Conservation (phyloP, 2,113 vertebrate genomes). For the Cnemophilus loriae region DNA sequence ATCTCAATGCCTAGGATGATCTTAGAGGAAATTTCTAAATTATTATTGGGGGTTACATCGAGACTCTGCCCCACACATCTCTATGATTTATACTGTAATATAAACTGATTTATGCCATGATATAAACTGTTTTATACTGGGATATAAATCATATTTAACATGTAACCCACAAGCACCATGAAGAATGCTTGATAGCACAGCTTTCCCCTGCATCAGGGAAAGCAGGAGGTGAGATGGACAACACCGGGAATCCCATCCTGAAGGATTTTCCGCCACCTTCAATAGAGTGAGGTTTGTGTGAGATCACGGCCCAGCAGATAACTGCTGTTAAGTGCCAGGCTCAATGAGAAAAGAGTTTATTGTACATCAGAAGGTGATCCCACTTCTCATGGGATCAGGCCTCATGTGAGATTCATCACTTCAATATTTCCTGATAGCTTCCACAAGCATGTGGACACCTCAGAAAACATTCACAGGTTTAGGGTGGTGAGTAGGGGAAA, state of each 20-base stretch:
- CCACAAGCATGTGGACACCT: neutral
- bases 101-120: neutral
- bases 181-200: neutral
- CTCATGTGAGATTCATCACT: neutral
- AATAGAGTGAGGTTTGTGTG: neutral
- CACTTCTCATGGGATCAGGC: neutral
- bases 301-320: neutral
- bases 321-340: neutral
- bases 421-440: neutral
- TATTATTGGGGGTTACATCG: neutral
- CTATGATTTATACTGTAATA: neutral
- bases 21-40: neutral
- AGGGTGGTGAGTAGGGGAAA: neutral
- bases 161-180: neutral
- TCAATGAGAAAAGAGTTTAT: neutral
- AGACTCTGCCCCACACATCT: neutral
- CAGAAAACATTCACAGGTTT: neutral
- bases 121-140: neutral
- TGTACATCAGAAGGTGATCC: neutral
- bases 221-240: neutral
- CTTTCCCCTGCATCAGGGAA: neutral
- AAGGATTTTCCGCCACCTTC: neutral
- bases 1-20: neutral
- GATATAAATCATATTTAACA: neutral
- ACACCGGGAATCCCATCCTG: neutral